Evolutionary conservation across 2,888 invertebrate species (phyloP).

Genomic region (Ypsolopha scabrella): DNA sequence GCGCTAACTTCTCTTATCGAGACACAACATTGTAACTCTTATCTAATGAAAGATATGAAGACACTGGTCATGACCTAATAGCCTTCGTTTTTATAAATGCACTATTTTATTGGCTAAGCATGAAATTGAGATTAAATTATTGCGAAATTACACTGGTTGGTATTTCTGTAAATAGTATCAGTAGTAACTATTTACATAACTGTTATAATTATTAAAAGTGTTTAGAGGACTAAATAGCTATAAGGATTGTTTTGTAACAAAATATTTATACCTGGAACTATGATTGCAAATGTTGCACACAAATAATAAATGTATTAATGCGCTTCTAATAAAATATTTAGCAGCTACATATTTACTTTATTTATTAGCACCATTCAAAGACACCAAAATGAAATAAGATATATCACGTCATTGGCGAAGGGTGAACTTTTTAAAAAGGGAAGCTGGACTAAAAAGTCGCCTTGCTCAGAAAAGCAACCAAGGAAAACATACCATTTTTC

Average conservation of each 20-base stretch:
- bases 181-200: background rate
- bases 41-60: no score
- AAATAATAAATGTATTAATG: background rate
- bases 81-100: background rate
- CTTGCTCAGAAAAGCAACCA: no score
- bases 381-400: no score
- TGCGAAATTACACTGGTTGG: background rate
- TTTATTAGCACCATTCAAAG: no score
- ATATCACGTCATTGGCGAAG: no score
- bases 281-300: background rate
- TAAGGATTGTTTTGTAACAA: background rate
- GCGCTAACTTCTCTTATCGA: no score
- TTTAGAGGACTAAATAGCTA: background rate
- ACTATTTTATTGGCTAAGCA: background rate
- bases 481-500: no score
- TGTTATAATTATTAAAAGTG: background rate
- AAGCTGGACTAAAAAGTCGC: no score
- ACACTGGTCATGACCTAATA: no score
- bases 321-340: slow-evolving; percentile 12
- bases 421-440: no score
- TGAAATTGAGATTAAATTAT: background rate
- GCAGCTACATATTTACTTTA: slow-evolving; percentile 8
- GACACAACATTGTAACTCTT: no score
- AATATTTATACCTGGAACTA: background rate
- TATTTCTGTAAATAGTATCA: no score